Evolutionary conservation across 1,140 invertebrate species (phyloP).

Genomic region (Mamestra configurata): DNA sequence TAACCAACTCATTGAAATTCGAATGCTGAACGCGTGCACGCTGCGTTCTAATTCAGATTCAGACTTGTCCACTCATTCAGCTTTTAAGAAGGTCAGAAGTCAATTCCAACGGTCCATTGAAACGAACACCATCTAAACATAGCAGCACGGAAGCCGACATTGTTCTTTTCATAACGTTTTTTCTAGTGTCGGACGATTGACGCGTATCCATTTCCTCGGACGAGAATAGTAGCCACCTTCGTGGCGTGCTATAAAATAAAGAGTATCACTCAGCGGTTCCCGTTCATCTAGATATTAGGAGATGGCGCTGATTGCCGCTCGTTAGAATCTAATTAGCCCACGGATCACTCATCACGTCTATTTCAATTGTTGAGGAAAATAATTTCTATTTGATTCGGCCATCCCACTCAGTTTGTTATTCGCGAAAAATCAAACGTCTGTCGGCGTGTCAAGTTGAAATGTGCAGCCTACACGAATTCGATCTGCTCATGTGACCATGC

Average conservation of each 20-base stretch:
- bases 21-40: not conserved
- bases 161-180: conserved; percentile 73
- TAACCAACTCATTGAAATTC: not conserved
- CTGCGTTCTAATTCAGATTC: not conserved
- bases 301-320: conserved; percentile 80
- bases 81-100: conserved; percentile 53
- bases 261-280: conserved; percentile 76
- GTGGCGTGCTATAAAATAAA: conserved; percentile 81
- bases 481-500: conserved; percentile 11
- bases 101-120: conserved; percentile 58
- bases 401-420: conserved; percentile 60
- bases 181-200: conserved; percentile 74
- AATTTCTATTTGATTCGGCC: conserved; percentile 68
- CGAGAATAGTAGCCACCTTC: conserved; percentile 78
- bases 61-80: conserved; percentile 5
- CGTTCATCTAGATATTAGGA: conserved; percentile 77
- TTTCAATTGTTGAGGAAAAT: conserved; percentile 78
- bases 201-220: conserved; percentile 84
- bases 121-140: conserved; percentile 75
- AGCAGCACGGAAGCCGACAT: conserved; percentile 74
- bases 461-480: conserved; percentile 40
- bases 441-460: conserved; percentile 25
- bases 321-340: conserved; percentile 85
- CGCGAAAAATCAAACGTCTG: conserved; percentile 64
- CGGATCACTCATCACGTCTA: conserved; percentile 80